A percentile compares a stretch with the other conserved stretches of the same genome.
Evolutionary conservation across 1,140 invertebrate genomes (phyloP).

Genomic region (Chelonus insularis): DNA sequence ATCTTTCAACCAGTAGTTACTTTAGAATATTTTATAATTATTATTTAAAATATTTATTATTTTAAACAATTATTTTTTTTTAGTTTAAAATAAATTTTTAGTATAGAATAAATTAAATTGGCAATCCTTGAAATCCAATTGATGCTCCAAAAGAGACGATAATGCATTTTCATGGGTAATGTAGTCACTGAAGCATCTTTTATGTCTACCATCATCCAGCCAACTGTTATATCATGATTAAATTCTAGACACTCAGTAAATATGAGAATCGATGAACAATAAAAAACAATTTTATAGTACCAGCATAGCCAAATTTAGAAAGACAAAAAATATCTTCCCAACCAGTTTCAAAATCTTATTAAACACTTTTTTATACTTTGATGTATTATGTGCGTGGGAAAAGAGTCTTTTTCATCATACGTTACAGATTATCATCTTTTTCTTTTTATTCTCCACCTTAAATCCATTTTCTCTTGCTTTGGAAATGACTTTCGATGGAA

Average conservation of each 20-base stretch:
- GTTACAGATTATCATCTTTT: constrained; percentile 23
- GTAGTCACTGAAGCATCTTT: not conserved
- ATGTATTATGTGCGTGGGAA: no score
- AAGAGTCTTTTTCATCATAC: constrained; percentile 4
- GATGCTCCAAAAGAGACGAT: no score
- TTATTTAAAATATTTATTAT: no score
- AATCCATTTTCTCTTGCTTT: not conserved
- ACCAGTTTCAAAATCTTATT: not conserved
- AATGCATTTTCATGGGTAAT: not conserved
- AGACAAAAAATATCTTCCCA: not conserved
- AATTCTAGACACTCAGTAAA: not conserved
- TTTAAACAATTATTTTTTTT: no score
- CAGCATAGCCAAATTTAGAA: not conserved
- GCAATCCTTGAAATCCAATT: no score
- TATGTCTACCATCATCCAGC: not conserved
- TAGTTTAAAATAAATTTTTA: no score
- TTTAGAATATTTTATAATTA: no score
- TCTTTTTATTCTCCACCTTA: constrained; percentile 25
- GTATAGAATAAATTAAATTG: no score
- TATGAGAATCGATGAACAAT: not conserved
- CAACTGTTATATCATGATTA: not conserved
- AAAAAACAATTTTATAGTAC: constrained; percentile 2
- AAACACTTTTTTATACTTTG: no score
- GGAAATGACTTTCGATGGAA: constrained; percentile 14
- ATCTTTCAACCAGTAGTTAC: no score